Conservation (phyloP, 1,140 invertebrate genomes). For the Psilanteris sp. region DNA sequence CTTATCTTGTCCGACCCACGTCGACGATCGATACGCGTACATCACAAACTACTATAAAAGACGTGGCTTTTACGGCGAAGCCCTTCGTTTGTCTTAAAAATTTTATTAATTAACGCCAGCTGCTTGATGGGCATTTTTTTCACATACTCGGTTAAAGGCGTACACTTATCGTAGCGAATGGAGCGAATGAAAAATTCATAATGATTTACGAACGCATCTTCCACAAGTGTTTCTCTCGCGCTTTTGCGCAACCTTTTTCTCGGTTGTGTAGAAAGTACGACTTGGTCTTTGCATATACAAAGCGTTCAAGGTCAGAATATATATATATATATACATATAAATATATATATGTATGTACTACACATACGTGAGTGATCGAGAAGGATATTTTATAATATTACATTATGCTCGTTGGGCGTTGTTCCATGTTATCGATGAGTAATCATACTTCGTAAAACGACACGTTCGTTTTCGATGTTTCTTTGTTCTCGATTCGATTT, state of each 20-base stretch:
- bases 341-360: too few species aligned
- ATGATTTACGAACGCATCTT: background rate
- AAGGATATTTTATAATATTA: too few species aligned
- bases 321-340: too few species aligned
- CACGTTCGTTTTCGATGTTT: too few species aligned
- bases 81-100: slow-evolving; percentile 3
- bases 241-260: too few species aligned
- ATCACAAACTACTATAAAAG: slow-evolving; percentile 8
- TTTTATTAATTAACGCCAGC: slow-evolving; percentile 21
- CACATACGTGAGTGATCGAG: too few species aligned
- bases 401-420: too few species aligned
- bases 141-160: slow-evolving; percentile 1
- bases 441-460: too few species aligned
- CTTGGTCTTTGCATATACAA: slow-evolving; percentile 14
- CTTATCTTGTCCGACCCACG: background rate
- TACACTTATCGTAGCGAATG: background rate
- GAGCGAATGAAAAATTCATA: slow-evolving; percentile 11
- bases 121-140: slow-evolving; percentile 9
- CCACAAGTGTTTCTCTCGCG: background rate
- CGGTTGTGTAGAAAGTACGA: slow-evolving; percentile 15
- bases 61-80: slow-evolving; percentile 5
- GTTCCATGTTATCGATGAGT: too few species aligned
- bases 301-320: slow-evolving; percentile 21
- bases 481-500: too few species aligned
- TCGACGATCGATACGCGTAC: slow-evolving; percentile 1